phyloP scores from a whole-genome alignment of 2,888 invertebrate genomes.

The Cosmia trapezina region DNA sequence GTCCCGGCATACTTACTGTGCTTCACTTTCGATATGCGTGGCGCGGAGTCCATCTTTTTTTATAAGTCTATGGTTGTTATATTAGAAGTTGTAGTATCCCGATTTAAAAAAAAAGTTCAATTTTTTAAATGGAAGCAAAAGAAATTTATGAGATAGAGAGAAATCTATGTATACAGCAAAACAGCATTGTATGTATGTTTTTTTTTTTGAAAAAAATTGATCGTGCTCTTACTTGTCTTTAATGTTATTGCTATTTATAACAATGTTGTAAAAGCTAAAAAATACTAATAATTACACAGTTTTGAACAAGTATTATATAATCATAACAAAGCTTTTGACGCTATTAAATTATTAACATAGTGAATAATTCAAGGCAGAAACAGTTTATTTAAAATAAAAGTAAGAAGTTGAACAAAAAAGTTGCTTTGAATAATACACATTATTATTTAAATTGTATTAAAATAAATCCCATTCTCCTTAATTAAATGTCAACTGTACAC shows the following conservation, averaged over 20 bases:
- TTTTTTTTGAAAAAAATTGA: not conserved
- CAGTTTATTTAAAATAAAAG: not conserved
- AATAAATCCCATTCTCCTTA: not conserved
- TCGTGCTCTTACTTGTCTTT: too few species aligned
- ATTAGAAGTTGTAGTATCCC: too few species aligned
- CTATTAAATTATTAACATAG: constrained; percentile 1
- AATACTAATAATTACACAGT: not conserved
- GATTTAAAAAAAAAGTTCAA: not conserved
- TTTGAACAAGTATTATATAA: not conserved
- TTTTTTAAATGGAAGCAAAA: not conserved
- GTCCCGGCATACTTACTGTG: too few species aligned
- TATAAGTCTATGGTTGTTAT: not conserved
- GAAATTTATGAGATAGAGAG: rapidly evolving
- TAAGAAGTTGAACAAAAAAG: not conserved
- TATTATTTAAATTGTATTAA: not conserved
- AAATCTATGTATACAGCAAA: not conserved
- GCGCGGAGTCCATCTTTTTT: too few species aligned
- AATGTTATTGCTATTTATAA: too few species aligned
- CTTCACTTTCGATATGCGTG: too few species aligned
- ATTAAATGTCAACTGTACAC: not conserved
- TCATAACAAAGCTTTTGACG: constrained; percentile 6
- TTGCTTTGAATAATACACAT: not conserved
- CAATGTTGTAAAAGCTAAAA: not conserved
- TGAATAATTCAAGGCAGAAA: constrained; percentile 1
- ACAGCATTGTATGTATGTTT: too few species aligned